A percentile compares a stretch with the other conserved stretches of the same genome.
Evolutionary conservation across 2,888 invertebrate species (phyloP).

Genomic region (Belgica antarctica): DNA sequence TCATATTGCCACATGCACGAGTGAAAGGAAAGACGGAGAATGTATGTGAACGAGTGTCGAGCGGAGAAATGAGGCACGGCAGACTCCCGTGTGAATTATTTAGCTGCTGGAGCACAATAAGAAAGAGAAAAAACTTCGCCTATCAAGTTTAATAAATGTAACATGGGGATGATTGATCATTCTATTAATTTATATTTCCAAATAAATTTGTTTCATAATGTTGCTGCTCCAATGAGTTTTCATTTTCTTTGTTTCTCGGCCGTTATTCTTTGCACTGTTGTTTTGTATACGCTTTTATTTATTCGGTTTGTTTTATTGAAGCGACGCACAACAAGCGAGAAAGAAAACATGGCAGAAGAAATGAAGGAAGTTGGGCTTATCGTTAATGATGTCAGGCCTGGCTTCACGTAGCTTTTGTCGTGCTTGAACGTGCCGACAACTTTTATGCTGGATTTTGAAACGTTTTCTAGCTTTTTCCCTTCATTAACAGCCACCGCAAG

Average conservation of each 20-base stretch:
- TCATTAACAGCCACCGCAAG: too few relatives aligned
- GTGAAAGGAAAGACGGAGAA: not conserved
- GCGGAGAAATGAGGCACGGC: not conserved
- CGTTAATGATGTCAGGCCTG: too few relatives aligned
- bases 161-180: slow-evolving; percentile 41
- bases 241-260: slow-evolving; percentile 33
- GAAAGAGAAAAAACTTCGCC: slow-evolving; percentile 9
- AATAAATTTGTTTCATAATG: slow-evolving; percentile 42
- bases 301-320: not conserved
- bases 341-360: not conserved
- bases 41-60: not conserved
- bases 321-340: not conserved
- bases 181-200: slow-evolving; percentile 39
- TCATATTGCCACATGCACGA: not conserved
- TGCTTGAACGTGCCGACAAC: too few relatives aligned
- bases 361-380: not conserved
- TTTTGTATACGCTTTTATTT: slow-evolving; percentile 19
- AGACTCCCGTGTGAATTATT: slow-evolving; percentile 29
- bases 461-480: too few relatives aligned
- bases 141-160: slow-evolving; percentile 42
- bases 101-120: not conserved
- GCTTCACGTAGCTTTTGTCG: too few relatives aligned
- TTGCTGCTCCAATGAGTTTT: slow-evolving; percentile 41
- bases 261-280: not conserved
- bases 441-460: too few relatives aligned